A percentile compares a stretch with the other conserved stretches of the same genome.
Conservation (phyloP, 2,797 vertebrate species). For the Molossus alvarezi region DNA sequence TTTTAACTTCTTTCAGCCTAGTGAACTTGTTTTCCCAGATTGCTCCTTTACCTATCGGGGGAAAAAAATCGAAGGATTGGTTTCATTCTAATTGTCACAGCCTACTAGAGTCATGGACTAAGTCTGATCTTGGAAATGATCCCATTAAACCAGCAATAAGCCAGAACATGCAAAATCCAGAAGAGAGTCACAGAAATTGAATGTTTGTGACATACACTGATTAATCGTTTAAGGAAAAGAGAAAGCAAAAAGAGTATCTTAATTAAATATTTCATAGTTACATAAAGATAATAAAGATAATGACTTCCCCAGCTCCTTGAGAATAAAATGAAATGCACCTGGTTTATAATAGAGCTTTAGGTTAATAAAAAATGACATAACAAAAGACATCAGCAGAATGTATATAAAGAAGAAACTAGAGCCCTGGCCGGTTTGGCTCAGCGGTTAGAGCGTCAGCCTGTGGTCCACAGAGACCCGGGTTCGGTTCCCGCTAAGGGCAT, state of each 20-base stretch:
- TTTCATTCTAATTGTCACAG: conserved; percentile 35
- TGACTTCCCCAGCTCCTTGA: conserved; percentile 52
- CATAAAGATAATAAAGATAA: not conserved
- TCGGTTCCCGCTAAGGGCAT: too few species aligned
- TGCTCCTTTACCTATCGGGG: conserved; percentile 82
- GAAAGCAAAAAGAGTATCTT: not conserved
- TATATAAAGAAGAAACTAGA: conserved; percentile 40
- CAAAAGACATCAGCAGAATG: not conserved
- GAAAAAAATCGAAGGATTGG: conserved; percentile 66
- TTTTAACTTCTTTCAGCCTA: conserved; percentile 80
- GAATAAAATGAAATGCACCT: conserved; percentile 51
- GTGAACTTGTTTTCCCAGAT: conserved; percentile 81
- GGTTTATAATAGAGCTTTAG: conserved; percentile 6
- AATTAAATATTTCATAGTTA: conserved; percentile 37
- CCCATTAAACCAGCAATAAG: conserved; percentile 35
- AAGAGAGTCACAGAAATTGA: conserved; percentile 53
- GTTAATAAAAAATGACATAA: conserved; percentile 21
- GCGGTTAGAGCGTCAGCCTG: too few species aligned
- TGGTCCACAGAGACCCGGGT: too few species aligned
- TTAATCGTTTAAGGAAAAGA: conserved; percentile 35
- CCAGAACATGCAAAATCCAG: conserved; percentile 35
- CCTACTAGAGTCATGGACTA: conserved; percentile 39
- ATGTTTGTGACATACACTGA: not conserved
- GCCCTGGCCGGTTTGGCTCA: too few species aligned
- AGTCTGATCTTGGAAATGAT: conserved; percentile 64